Percentiles rank a stretch among this genome's conserved stretches.
These are phyloP conservation scores for Tachysurus vachellii DNA, from an alignment of 2,113 vertebrate species.

Conservation along the genomic window DNA sequence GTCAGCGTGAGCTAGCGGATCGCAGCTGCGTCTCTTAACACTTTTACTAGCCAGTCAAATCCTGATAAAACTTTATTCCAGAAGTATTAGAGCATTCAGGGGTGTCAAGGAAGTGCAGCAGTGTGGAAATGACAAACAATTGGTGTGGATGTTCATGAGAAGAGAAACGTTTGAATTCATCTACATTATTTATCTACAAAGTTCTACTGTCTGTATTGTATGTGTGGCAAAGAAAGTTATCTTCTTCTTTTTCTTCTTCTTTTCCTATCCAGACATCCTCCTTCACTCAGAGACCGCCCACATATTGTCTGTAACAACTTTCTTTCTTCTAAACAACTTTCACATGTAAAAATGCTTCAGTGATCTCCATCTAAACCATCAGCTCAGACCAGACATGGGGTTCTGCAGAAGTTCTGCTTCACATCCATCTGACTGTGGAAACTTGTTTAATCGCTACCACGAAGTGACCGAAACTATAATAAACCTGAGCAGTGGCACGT, in stretches of 20 bases:
- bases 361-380: not conserved
- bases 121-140: no score
- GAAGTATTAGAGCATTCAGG: no score
- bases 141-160: not conserved
- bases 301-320: not conserved
- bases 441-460: not conserved
- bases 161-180: not conserved
- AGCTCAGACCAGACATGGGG: not conserved
- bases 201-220: no score
- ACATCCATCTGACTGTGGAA: not conserved
- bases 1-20: not conserved
- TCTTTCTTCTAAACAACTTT: not conserved
- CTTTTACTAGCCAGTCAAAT: no score
- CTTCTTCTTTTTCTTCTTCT: no score
- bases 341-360: not conserved
- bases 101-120: no score
- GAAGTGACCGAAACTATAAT: not conserved
- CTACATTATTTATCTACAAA: not conserved
- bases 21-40: not conserved
- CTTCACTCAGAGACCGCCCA: not conserved
- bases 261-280: not conserved
- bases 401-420: not conserved
- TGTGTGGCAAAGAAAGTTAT: no score
- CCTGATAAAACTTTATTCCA: not conserved
- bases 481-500: conserved; percentile 1